Evolutionary conservation across 2,113 vertebrate species (phyloP).

Genomic region (Daubentonia madagascariensis): DNA sequence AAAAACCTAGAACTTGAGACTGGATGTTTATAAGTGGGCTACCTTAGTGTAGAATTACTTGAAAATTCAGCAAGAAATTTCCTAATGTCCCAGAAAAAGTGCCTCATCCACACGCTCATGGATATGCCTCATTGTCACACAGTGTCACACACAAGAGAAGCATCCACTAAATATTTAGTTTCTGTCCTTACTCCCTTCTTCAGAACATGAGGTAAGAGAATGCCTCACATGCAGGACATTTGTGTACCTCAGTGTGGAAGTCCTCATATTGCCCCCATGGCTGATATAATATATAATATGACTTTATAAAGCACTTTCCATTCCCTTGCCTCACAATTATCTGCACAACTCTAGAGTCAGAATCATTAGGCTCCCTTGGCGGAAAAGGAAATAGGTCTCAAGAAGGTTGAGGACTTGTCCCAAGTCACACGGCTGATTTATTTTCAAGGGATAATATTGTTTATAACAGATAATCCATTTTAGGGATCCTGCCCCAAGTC

Average conservation of each 20-base stretch:
- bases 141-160: background rate
- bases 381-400: background rate
- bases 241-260: background rate
- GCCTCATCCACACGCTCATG: background rate
- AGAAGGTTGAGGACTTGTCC: background rate
- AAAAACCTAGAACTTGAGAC: background rate
- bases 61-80: background rate
- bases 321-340: background rate
- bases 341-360: background rate
- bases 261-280: background rate
- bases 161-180: background rate
- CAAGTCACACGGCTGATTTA: background rate
- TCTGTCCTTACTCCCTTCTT: background rate
- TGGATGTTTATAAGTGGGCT: background rate
- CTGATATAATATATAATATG: background rate
- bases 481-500: background rate
- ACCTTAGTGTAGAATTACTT: background rate
- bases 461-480: background rate
- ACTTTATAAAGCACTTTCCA: background rate
- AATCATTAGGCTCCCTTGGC: background rate
- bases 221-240: background rate
- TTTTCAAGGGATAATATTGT: background rate
- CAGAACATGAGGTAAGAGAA: background rate
- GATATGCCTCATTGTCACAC: background rate
- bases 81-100: background rate